Conservation (phyloP, 2,888 invertebrate species). For the Bugula neritina region DNA sequence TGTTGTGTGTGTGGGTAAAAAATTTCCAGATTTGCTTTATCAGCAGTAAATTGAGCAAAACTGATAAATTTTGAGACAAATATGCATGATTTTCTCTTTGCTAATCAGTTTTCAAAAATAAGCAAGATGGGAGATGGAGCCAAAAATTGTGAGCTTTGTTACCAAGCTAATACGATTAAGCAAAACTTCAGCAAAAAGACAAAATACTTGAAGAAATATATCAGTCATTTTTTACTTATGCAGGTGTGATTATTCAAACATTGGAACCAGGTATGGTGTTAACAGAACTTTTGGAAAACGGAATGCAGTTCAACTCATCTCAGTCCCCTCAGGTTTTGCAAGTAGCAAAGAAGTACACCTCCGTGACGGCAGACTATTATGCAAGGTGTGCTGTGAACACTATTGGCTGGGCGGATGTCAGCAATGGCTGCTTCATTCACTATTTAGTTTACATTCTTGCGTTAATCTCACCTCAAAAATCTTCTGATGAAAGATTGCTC, state of each 20-base stretch:
- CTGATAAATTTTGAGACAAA: too few relatives aligned
- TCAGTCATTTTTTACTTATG: neutral
- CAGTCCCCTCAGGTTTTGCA: neutral
- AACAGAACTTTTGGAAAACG: neutral
- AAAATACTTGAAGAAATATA: too few relatives aligned
- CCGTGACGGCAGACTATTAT: neutral
- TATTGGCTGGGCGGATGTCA: neutral
- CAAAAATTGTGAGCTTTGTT: too few relatives aligned
- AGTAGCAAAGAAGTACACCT: neutral
- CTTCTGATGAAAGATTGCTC: neutral
- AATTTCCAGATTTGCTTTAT: neutral
- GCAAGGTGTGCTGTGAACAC: neutral
- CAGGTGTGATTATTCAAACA: conserved; percentile 1
- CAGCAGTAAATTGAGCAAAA: too few relatives aligned
- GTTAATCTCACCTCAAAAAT: neutral
- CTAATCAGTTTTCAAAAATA: too few relatives aligned
- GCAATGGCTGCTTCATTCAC: neutral
- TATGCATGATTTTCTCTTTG: too few relatives aligned
- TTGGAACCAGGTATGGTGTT: conserved; percentile 21
- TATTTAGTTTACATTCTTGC: neutral
- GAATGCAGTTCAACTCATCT: neutral
- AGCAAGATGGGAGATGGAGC: too few relatives aligned
- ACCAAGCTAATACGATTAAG: too few relatives aligned
- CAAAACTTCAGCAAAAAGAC: too few relatives aligned
- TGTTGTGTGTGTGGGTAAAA: neutral